Conservation (phyloP, 2,797 vertebrate species). For the Lindbergichthys nudifrons region DNA sequence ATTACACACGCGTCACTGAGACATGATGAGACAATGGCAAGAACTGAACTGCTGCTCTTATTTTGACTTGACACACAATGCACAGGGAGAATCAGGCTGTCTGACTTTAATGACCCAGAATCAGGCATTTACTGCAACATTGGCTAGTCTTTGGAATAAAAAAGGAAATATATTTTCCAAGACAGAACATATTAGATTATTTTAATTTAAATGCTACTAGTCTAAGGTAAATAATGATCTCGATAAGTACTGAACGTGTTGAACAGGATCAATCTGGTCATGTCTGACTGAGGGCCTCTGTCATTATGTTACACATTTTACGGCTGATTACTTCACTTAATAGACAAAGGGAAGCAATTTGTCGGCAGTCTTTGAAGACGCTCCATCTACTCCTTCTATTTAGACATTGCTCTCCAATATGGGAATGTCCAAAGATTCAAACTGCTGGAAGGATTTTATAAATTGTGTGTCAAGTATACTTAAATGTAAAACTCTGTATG, state of each 20-base stretch:
- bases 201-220: background rate
- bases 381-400: background rate
- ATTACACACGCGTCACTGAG: conserved; percentile 64
- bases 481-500: no score
- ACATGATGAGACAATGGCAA: conserved; percentile 45
- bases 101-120: background rate
- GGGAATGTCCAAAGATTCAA: no score
- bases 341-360: conserved; percentile 6
- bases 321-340: background rate
- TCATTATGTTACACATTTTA: conserved; percentile 11
- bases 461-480: no score
- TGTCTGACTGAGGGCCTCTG: conserved; percentile 6
- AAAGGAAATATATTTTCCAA: background rate
- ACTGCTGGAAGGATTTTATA: no score
- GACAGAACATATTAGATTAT: background rate
- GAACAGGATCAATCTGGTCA: background rate
- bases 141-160: background rate
- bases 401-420: background rate
- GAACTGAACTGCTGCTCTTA: conserved; percentile 13
- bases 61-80: conserved; percentile 8
- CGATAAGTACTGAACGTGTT: background rate
- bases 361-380: background rate
- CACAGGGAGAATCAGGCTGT: background rate
- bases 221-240: no score
- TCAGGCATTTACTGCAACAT: background rate